Conservation (phyloP, 2,113 vertebrate genomes). For the Zosterops japonicus region DNA sequence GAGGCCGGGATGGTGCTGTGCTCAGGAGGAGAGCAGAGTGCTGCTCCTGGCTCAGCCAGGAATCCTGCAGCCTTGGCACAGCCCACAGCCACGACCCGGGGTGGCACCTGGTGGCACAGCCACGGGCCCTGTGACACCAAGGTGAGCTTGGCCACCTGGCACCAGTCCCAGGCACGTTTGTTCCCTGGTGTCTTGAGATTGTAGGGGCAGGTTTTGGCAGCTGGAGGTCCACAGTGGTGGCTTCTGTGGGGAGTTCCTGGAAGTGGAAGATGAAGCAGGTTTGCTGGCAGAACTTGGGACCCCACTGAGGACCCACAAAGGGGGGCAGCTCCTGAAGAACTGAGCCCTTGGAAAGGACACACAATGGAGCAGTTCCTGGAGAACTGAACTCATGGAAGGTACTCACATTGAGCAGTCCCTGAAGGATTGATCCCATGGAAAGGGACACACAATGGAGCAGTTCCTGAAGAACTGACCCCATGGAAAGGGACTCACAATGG, state of each 20-base stretch:
- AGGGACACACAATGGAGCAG: fast-evolving
- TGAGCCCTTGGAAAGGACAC: neutral
- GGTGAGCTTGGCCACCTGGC: neutral
- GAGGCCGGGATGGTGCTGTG: fast-evolving
- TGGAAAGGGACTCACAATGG: fast-evolving
- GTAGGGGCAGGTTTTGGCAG: neutral
- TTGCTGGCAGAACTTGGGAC: neutral
- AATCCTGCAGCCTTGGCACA: fast-evolving
- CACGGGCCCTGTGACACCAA: fast-evolving
- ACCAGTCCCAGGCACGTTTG: fast-evolving
- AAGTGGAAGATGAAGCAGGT: neutral
- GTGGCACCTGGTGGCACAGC: fast-evolving
- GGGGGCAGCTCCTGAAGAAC: neutral
- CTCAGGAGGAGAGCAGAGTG: neutral
- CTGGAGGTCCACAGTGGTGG: neutral
- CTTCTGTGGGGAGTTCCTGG: neutral
- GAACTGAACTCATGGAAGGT: neutral
- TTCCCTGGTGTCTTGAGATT: too few relatives aligned
- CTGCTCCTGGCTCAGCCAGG: neutral
- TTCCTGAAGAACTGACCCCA: neutral
- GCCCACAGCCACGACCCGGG: fast-evolving
- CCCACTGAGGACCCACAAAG: fast-evolving
- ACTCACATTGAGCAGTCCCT: neutral
- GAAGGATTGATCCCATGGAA: neutral
- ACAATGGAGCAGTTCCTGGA: neutral